Percentiles rank a stretch among this genome's conserved stretches.
Evolutionary conservation across 2,888 invertebrate species (phyloP).

Genomic region (Drosophila meridiana): DNA sequence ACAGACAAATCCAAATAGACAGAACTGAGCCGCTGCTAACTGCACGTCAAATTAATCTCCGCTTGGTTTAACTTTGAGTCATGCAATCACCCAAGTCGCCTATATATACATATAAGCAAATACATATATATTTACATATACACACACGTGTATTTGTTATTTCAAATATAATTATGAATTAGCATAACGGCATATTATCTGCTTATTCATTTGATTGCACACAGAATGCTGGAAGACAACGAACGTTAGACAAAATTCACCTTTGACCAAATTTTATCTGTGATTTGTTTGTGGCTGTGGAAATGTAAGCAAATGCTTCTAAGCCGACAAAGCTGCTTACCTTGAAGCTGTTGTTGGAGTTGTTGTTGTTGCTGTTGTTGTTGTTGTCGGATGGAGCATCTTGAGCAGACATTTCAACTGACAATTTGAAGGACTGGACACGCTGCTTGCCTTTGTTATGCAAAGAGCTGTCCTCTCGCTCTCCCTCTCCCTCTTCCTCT

Average conservation of each 20-base stretch:
- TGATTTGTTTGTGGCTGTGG: conserved; percentile 64
- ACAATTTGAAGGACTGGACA: conserved; percentile 73
- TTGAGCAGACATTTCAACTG: conserved; percentile 80
- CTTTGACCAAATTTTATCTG: conserved; percentile 58
- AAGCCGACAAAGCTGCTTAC: conserved; percentile 79
- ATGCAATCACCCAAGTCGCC: background rate
- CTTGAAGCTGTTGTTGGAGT: conserved; percentile 43
- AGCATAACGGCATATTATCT: conserved; percentile 28
- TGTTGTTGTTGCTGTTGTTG: conserved; percentile 16
- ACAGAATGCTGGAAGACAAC: conserved; percentile 16
- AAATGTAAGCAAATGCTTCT: conserved; percentile 66
- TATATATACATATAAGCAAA: background rate
- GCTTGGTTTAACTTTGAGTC: background rate
- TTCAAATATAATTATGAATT: conserved; percentile 28
- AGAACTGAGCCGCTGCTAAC: background rate
- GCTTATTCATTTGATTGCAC: conserved; percentile 31
- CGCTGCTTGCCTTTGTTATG: conserved; percentile 71
- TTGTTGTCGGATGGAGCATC: conserved; percentile 46
- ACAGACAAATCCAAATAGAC: background rate
- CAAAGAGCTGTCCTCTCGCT: conserved; percentile 52
- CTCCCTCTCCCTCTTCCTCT: background rate
- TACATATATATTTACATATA: background rate
- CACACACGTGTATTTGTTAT: background rate
- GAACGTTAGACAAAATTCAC: conserved; percentile 34
- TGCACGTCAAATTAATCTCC: conserved; percentile 3